Percentiles rank a stretch among this genome's conserved stretches.
Evolutionary conservation across 2,113 vertebrate species (phyloP).

Genomic region (Suncus etruscus): DNA sequence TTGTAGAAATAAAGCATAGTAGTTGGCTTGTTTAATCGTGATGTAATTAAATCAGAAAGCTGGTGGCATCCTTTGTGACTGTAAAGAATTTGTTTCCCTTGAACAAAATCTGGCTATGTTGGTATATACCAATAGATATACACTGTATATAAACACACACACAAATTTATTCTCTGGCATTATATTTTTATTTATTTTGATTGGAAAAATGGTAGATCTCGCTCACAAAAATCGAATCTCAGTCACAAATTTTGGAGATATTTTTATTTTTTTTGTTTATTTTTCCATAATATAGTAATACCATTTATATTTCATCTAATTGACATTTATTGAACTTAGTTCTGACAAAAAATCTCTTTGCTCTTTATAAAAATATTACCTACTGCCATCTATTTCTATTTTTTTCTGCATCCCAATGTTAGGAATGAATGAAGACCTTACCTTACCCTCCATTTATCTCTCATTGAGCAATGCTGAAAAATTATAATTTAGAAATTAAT

Average conservation of each 20-base stretch:
- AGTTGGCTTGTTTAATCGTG: slow-evolving; percentile 40
- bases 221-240: neutral
- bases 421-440: neutral
- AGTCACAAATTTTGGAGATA: neutral
- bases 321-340: slow-evolving; percentile 10
- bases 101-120: neutral
- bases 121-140: neutral
- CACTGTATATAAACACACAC: neutral
- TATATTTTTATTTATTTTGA: slow-evolving; percentile 37
- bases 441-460: neutral
- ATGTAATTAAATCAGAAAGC: neutral
- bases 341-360: neutral
- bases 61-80: neutral
- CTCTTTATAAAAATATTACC: slow-evolving; percentile 7
- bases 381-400: neutral
- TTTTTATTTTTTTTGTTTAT: neutral
- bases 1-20: neutral
- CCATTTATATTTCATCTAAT: slow-evolving; percentile 8
- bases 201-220: rapidly evolving
- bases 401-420: neutral
- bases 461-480: slow-evolving; percentile 25
- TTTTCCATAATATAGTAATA: neutral
- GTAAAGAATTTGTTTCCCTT: neutral
- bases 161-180: neutral
- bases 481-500: slow-evolving; percentile 36